A percentile compares a stretch with the other conserved stretches of the same genome.
These are phyloP conservation scores for Phyllotreta striolata DNA, from an alignment of 2,888 invertebrate genomes.

Conservation along the genomic window DNA sequence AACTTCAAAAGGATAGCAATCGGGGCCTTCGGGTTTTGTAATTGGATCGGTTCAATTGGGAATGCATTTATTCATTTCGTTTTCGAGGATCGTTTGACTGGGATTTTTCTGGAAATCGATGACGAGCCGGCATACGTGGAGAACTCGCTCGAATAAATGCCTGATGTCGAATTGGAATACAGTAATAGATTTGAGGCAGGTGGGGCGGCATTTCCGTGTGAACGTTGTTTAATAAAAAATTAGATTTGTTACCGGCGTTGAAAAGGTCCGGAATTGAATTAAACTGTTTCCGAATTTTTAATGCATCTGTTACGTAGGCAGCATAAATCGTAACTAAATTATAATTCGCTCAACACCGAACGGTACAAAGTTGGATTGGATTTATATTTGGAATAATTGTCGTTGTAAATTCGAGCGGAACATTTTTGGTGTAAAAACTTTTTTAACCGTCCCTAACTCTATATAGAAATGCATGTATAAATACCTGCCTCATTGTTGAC, in stretches of 20 bases:
- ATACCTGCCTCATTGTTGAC: conserved; percentile 1
- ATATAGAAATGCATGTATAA: not conserved
- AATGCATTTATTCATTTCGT: conserved; percentile 18
- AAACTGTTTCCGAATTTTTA: too few species aligned
- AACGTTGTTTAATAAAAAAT: not conserved
- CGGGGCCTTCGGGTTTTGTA: conserved; percentile 6
- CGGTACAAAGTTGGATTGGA: too few species aligned
- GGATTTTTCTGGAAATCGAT: conserved; percentile 6
- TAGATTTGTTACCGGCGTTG: too few species aligned
- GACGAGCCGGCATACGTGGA: not conserved
- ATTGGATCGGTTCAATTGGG: conserved; percentile 10
- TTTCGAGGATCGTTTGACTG: conserved; percentile 13
- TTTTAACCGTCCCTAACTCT: not conserved
- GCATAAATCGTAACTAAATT: too few species aligned
- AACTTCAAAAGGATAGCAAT: conserved; percentile 10
- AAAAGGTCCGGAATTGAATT: too few species aligned
- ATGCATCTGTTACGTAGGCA: too few species aligned
- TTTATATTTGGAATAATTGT: too few species aligned
- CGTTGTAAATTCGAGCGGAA: too few species aligned
- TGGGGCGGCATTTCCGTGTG: not conserved
- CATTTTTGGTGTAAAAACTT: not conserved
- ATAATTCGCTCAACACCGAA: too few species aligned
- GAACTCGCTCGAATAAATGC: conserved; percentile 3
- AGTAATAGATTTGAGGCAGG: not conserved
- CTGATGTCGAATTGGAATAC: not conserved